Conservation (phyloP, 2,113 vertebrate genomes). For the Psittacus erithacus region DNA sequence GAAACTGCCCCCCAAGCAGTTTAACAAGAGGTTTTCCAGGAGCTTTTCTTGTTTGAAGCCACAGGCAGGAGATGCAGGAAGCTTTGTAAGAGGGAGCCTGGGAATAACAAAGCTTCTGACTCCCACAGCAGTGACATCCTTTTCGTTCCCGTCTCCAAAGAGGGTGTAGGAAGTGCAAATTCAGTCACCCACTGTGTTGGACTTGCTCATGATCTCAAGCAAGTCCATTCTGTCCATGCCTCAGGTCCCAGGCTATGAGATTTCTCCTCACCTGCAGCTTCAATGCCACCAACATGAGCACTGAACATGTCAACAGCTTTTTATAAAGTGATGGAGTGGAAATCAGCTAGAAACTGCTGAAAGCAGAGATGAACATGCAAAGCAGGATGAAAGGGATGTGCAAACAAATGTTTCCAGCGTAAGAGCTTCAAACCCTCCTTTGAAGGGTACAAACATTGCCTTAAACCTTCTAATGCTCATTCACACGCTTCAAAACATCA, state of each 20-base stretch:
- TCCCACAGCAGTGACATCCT: background rate
- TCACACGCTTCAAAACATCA: accelerated
- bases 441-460: background rate
- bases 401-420: slow-evolving; percentile 11
- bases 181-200: background rate
- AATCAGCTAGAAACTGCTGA: background rate
- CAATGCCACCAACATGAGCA: background rate
- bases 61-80: background rate
- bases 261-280: background rate
- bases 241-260: background rate
- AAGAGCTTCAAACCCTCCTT: background rate
- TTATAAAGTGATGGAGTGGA: background rate
- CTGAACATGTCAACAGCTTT: accelerated
- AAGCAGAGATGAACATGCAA: background rate
- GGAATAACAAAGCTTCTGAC: background rate
- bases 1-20: background rate
- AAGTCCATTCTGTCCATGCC: background rate
- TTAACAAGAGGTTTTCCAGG: background rate
- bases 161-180: background rate
- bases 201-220: background rate
- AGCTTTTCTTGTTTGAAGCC: background rate
- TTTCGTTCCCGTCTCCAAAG: background rate
- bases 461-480: background rate
- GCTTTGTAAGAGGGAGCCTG: background rate
- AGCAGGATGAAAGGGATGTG: background rate